Base-by-base conservation (phyloP, 1,140 invertebrate genomes). In the Adelges cooleyi region DNA sequence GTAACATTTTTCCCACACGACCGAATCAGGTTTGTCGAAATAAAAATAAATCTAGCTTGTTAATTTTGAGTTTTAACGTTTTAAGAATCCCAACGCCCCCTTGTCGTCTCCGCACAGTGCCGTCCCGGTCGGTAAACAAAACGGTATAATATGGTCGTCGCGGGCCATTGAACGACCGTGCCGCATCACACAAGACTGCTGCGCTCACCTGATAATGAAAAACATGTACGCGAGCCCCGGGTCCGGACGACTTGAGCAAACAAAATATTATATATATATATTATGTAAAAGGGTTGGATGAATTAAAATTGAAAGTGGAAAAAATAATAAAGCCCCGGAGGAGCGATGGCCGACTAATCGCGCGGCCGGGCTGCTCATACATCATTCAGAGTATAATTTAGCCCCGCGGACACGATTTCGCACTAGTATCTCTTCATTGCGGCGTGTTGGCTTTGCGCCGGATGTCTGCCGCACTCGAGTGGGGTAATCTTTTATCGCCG, bases 291-390 rank as follows among this genome's bases (percentile, higher is more conserved):
- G 42, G 56, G 56, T 59, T 18, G 56, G 33, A 48, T n/a, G n/a
- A 62, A 62, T 62, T 48, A 62, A 29, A 46, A 62, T 62, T 48
- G 22, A 62, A 62, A 59, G n/a, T n/a, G n/a, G n/a, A n/a, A n/a
- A n/a, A n/a, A n/a, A n/a, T n/a, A n/a, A n/a, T n/a, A 33, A 33
- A 33, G 11, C 29, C 29, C 11, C 29, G 29, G 29, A 33, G 29
- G 29, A 5, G 11, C 29, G 29, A 33, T 33, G 11, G n/a, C n/a
- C n/a, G 29, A 33, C 11, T 33, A 33, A 33, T 33, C 11, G 8
- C 8, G 40, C n/a, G 13, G 22, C 33, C 13, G 17, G 33, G 17
- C n/a, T n/a, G n/a, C 22, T 11, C 38, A 54, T 38, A 54, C 36
- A 54, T 54, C 18, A 54, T 54, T 59, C 27, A 44, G 40, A 59